Conservation (phyloP, 2,797 vertebrate genomes). For the Siniperca scherzeri region DNA sequence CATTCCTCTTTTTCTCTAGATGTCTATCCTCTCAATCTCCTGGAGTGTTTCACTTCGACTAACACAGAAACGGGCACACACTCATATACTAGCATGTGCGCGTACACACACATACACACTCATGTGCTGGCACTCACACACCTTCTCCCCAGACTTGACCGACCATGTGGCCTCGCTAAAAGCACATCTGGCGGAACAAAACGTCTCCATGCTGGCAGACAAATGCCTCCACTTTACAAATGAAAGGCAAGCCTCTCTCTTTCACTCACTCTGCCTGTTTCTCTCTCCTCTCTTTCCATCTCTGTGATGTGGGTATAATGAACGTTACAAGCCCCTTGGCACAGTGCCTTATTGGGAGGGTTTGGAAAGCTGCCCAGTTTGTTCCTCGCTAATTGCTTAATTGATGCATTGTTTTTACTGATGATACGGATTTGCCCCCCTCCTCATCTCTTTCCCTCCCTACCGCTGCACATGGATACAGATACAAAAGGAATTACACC, state of each 20-base stretch:
- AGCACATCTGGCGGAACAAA: constrained; percentile 88
- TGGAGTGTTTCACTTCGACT: constrained; percentile 53
- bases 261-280: constrained; percentile 38
- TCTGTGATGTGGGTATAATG: constrained; percentile 89
- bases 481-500: constrained; percentile 89
- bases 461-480: constrained; percentile 75
- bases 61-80: constrained; percentile 36
- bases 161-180: constrained; percentile 86
- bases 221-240: constrained; percentile 86
- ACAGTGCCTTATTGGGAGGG: constrained; percentile 87
- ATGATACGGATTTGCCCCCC: constrained; percentile 84
- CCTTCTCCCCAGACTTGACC: constrained; percentile 84
- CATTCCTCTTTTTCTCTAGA: constrained; percentile 64
- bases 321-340: constrained; percentile 89
- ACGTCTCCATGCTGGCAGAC: constrained; percentile 85
- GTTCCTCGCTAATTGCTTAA: constrained; percentile 90
- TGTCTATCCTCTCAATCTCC: constrained; percentile 60
- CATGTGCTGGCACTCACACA: constrained; percentile 60
- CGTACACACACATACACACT: constrained; percentile 34
- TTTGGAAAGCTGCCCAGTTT: constrained; percentile 91
- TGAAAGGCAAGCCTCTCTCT: constrained; percentile 82
- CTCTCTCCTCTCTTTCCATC: constrained; percentile 60
- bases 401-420: constrained; percentile 91
- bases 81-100: constrained; percentile 18
- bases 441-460: constrained; percentile 51